Evolutionary conservation across 2,113 vertebrate genomes (phyloP), one percentile per base, ranked within the genome.

Genomic region (Actenoides hombroni): DNA sequence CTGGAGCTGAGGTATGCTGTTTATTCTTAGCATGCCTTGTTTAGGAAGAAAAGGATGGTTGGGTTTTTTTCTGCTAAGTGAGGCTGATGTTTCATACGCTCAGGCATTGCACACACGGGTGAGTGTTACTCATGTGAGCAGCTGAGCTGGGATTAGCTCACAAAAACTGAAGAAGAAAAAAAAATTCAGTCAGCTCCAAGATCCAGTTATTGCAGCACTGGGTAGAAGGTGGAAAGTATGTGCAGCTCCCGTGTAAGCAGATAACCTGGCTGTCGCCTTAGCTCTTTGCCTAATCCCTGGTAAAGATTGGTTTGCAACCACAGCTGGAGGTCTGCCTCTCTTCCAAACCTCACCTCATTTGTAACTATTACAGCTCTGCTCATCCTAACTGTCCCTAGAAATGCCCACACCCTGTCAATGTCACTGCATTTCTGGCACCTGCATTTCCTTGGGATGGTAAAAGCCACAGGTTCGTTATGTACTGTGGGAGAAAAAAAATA

Each of bases 231-330:
- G 82, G 82, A 56, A 95, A 89, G 65, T 85, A 56, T 26, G 57
- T 73, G 65, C 65, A 68, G 39, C 70, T 93, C 78, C 40, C 46
- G 54, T 75, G 48, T 79, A 87, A 89, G 63, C 37, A 87, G 90
- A 87, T 93, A 94, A 94, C 88, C 85, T 87, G 75, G 31, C 84
- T 84, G 73, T 83, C 92, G 82, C 74, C 25, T 56, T 24, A 64
- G 56, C 42, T 56, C 70, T 93, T 70, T 54, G 56, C 53, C 42
- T 95, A 56, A 93, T 87, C 76, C 60, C 73, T 81, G 69, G 39
- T 83, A 77, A 85, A 80, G 59, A 90, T 59, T 54, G 35, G 49
- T 88, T 93, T 90, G 63, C 75, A 86, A 17, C 48, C 49, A 31
- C 82, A 90, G 67, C 63, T 69, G 83, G 67, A 93, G 63, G 39